Percentiles rank a stretch among this genome's conserved stretches.
These are phyloP conservation scores for Spilosoma lubricipeda DNA, from an alignment of 2,888 invertebrate genomes.

Conservation along the genomic window DNA sequence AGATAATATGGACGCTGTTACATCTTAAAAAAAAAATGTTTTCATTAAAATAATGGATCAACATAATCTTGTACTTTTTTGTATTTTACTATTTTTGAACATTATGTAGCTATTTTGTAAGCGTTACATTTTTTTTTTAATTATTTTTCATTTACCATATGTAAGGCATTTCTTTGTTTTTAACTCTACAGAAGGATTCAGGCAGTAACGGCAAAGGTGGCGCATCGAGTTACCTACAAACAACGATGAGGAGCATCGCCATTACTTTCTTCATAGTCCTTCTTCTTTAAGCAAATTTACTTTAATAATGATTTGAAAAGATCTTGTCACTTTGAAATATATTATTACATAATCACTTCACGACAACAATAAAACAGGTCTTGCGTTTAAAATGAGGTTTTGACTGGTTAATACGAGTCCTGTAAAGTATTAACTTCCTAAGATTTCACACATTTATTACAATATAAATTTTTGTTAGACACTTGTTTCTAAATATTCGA, in stretches of 20 bases:
- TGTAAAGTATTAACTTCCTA: too few relatives aligned
- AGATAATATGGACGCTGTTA: too few relatives aligned
- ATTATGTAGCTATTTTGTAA: too few relatives aligned
- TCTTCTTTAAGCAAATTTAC: background rate
- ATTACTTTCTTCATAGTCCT: background rate
- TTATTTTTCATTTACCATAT: background rate
- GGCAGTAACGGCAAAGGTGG: background rate
- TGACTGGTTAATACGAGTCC: too few relatives aligned
- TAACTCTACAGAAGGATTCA: background rate
- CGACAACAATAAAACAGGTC: too few relatives aligned
- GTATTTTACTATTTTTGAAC: too few relatives aligned
- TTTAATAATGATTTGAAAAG: background rate
- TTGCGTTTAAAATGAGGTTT: too few relatives aligned
- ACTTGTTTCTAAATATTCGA: too few relatives aligned
- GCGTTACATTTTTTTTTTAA: too few relatives aligned
- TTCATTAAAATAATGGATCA: background rate
- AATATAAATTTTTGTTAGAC: too few relatives aligned
- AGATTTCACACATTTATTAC: too few relatives aligned
- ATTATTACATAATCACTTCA: background rate
- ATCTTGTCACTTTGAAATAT: background rate
- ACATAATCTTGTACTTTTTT: background rate
- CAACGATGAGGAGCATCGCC: background rate
- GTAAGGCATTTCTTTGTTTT: background rate
- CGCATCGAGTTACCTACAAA: background rate
- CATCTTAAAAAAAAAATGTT: too few relatives aligned